Conservation (phyloP, 2,113 vertebrate genomes). For the Sinocyclocheilus anophthalmus region DNA sequence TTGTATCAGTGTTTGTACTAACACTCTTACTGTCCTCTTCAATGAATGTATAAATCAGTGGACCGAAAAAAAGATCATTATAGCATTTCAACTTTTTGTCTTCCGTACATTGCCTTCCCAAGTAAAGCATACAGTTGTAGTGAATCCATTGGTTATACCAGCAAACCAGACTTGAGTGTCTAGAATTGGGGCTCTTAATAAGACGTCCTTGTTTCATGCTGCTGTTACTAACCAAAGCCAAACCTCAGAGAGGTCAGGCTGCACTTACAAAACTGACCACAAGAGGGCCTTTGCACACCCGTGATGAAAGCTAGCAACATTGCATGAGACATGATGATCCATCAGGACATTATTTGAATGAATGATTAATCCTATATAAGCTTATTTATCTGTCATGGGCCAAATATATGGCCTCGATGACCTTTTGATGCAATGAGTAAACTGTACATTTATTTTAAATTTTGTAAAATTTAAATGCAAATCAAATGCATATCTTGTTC, state of each 20-base stretch:
- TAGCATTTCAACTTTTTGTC: neutral
- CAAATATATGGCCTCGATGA: neutral
- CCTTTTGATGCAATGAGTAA: neutral
- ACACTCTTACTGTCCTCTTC: neutral
- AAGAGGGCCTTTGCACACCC: neutral
- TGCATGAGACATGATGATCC: neutral
- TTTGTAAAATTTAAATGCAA: neutral
- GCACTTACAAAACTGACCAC: slow-evolving; percentile 6
- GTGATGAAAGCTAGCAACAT: neutral
- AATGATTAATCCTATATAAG: neutral
- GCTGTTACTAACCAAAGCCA: neutral
- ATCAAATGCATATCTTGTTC: too few relatives aligned
- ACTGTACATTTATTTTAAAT: neutral
- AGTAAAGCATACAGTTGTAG: neutral
- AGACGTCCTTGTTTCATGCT: neutral
- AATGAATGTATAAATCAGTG: slow-evolving; percentile 3
- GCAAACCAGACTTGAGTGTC: neutral
- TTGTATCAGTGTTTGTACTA: slow-evolving; percentile 48
- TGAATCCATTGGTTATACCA: neutral
- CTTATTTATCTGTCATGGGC: neutral
- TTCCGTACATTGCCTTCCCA: neutral
- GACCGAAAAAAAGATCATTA: neutral
- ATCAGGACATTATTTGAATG: neutral
- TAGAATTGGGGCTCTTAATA: neutral
- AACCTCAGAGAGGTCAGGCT: slow-evolving; percentile 23